phyloP scores from a whole-genome alignment of 1,140 invertebrate genomes.

The Drosophila saltans region DNA sequence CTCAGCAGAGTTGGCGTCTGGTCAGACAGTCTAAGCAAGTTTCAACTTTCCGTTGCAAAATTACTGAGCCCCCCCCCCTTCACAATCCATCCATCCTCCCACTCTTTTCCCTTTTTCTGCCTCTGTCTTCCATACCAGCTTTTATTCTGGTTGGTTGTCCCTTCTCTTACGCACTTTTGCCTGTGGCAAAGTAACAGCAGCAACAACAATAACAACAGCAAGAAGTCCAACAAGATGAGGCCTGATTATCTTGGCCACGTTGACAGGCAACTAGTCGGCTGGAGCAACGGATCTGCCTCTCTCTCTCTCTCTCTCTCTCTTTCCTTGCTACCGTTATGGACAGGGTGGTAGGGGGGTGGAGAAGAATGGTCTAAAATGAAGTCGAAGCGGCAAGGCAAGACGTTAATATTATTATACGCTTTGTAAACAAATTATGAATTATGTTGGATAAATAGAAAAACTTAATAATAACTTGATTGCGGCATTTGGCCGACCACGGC shows the following conservation, averaged over 20 bases:
- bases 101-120: too few species aligned
- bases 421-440: constrained; percentile 82
- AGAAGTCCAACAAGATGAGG: constrained; percentile 31
- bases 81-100: too few species aligned
- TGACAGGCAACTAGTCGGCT: constrained; percentile 57
- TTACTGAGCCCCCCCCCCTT: not conserved
- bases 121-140: too few species aligned
- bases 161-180: constrained; percentile 12
- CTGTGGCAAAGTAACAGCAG: not conserved
- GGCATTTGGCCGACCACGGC: constrained; percentile 56
- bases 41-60: constrained; percentile 38
- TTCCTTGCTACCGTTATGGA: not conserved
- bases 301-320: not conserved
- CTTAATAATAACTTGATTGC: constrained; percentile 82
- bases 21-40: constrained; percentile 25
- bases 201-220: not conserved
- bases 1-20: constrained; percentile 20
- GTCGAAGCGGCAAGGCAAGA: constrained; percentile 56
- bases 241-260: constrained; percentile 68
- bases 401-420: constrained; percentile 81
- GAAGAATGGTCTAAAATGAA: not conserved
- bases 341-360: not conserved
- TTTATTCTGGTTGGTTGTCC: constrained; percentile 7
- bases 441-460: constrained; percentile 82
- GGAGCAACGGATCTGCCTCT: not conserved